These are phyloP conservation scores for Pluvialis apricaria DNA, from an alignment of 2,113 vertebrate genomes.

Conservation along the genomic window DNA sequence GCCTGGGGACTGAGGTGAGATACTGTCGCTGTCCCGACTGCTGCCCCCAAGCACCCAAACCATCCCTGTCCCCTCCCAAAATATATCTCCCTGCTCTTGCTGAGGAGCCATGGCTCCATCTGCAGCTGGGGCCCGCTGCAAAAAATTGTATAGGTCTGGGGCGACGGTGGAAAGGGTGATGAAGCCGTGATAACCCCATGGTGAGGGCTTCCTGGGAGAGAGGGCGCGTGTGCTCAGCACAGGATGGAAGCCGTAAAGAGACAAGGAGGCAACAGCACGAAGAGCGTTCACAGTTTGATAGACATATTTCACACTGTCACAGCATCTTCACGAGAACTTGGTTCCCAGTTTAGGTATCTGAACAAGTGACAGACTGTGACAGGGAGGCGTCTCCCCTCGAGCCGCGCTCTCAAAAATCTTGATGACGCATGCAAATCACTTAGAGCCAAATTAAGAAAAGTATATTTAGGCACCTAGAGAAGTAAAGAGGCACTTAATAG, in stretches of 20 bases:
- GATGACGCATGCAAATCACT: constrained; percentile 44
- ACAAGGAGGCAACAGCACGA: not conserved
- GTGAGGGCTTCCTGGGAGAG: not conserved
- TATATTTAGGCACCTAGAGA: constrained; percentile 64
- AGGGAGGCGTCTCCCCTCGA: not conserved
- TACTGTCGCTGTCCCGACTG: not conserved
- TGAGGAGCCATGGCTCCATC: accelerated
- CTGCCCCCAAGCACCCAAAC: not conserved
- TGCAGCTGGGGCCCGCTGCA: not conserved
- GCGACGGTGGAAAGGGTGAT: not conserved
- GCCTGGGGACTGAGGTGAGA: not conserved
- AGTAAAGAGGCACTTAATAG: constrained; percentile 62
- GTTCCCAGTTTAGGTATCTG: not conserved
- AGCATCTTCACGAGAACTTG: not conserved
- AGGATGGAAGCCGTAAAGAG: not conserved
- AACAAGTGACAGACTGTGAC: constrained; percentile 37
- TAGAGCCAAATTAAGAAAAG: constrained; percentile 41
- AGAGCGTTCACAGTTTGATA: not conserved
- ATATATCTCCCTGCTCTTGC: not conserved
- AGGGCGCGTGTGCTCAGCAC: accelerated
- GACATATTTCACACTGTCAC: not conserved
- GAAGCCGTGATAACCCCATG: accelerated
- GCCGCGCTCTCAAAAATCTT: not conserved
- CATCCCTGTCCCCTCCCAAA: not conserved
- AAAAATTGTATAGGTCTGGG: not conserved